Base-by-base conservation (phyloP, 2,888 invertebrate species). In the Volucella bombylans region DNA sequence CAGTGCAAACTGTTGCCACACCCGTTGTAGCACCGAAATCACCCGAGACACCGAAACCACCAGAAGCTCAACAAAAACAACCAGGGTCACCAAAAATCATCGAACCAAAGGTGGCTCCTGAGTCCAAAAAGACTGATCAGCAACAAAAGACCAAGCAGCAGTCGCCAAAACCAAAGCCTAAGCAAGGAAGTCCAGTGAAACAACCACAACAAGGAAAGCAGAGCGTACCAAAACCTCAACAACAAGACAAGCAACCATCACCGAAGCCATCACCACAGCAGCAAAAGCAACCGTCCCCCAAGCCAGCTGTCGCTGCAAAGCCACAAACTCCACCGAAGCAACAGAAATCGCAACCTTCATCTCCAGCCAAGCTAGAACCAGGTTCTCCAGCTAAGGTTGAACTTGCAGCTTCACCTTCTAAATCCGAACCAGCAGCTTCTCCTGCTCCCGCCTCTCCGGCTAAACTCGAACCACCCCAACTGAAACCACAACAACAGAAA, bases 231-330 rank as follows among this genome's bases (percentile, higher is more conserved):
- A 86, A 78, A 31, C 73, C 74, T 23, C 82, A 69, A 18, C 78
- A 55, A 62, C 77, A 52, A 38, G 52, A 43, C 9, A 72, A 72
- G 52, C 72, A 78, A 55, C 41, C 55, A 12, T 71, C 76, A 49
- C 69, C 86, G 9, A 79, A 77, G 69, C 85, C 80, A 49, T 79
- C 71, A 12, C 86, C 80, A 49, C 82, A 74, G 14, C 86, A 72
- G n/a, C 79, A 78, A 41, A 85, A 85, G 55, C 85, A 80, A 50
- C 76, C 85, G 52, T 78, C 72, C 23, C 73, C 82, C 10, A 86
- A 79, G 38, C 79, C 83, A 57, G 74, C 72, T 2, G 64, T 79
- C 2, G 71, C 62, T 43, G 65, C 83, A n/a, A 80, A 86, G 14
- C 64, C 64, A 9, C 80, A 76, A 15, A 11, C 52, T 15, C 72